Evolutionary conservation across 1,140 invertebrate genomes (phyloP).

Genomic region (Ylistrum balloti): DNA sequence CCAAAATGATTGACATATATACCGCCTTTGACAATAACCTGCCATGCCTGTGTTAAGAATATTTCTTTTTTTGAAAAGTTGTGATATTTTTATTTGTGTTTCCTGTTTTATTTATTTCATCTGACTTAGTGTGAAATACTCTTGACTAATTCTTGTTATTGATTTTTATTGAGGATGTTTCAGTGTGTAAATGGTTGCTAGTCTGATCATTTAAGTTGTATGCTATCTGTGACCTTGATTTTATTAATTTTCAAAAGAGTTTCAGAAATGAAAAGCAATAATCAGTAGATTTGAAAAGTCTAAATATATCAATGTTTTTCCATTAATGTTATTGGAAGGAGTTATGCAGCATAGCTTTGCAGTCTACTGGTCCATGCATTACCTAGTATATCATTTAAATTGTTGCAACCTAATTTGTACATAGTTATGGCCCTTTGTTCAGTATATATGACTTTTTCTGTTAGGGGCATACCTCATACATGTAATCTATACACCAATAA

Average conservation of each 20-base stretch:
- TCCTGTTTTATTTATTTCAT: conserved; percentile 28
- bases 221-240: not conserved
- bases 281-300: too few species aligned
- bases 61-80: not conserved
- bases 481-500: too few species aligned
- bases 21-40: not conserved
- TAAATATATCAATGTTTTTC: too few species aligned
- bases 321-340: too few species aligned
- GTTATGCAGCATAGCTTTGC: too few species aligned
- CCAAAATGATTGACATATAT: conserved; percentile 39
- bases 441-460: too few species aligned
- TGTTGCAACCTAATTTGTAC: too few species aligned
- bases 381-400: too few species aligned
- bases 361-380: too few species aligned
- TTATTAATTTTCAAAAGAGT: not conserved
- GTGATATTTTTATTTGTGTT: conserved; percentile 17
- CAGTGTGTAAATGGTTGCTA: not conserved
- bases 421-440: too few species aligned
- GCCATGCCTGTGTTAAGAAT: conserved; percentile 24
- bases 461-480: too few species aligned
- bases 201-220: not conserved
- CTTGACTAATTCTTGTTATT: not conserved
- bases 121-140: not conserved
- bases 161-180: not conserved
- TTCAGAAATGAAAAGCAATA: too few species aligned